Evolutionary conservation across 2,888 invertebrate species (phyloP).

Genomic region (Subacronicta megacephala): DNA sequence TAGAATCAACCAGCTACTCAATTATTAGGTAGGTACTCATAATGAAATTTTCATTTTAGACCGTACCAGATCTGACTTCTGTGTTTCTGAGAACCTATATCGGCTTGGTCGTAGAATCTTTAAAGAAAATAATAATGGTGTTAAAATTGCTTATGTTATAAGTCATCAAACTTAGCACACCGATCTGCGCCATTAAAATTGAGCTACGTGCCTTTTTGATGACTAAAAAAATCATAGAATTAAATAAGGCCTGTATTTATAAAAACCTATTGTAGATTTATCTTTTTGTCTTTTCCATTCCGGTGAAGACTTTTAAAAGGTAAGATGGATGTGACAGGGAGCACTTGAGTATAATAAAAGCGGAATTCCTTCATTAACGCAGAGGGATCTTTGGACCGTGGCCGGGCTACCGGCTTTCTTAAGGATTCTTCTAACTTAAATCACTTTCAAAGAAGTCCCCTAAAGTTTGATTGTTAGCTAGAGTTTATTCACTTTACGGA

Average conservation of each 20-base stretch:
- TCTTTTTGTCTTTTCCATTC: conserved; percentile 56
- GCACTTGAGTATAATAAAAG: conserved; percentile 74
- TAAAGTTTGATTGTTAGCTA: conserved; percentile 60
- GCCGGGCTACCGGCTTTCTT: conserved; percentile 58
- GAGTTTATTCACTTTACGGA: conserved; percentile 48
- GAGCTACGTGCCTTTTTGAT: too few relatives aligned
- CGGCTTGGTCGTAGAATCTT: too few relatives aligned
- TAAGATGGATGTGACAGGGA: conserved; percentile 74
- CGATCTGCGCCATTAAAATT: too few relatives aligned
- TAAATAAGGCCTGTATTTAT: conserved; percentile 27
- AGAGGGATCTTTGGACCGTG: conserved; percentile 52
- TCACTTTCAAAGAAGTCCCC: conserved; percentile 63
- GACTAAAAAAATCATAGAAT: too few relatives aligned
- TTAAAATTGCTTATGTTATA: too few relatives aligned
- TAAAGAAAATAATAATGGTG: too few relatives aligned
- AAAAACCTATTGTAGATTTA: conserved; percentile 50
- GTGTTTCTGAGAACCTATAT: too few relatives aligned
- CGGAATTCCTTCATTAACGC: conserved; percentile 80
- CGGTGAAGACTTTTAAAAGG: conserved; percentile 55
- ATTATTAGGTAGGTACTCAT: too few relatives aligned
- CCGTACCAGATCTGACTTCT: too few relatives aligned
- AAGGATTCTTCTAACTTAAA: conserved; percentile 65
- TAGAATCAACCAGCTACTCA: too few relatives aligned
- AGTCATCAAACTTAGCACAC: too few relatives aligned
- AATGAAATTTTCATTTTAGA: too few relatives aligned